Conservation (phyloP, 1,140 invertebrate species). For the Phenacoccus solenopsis region DNA sequence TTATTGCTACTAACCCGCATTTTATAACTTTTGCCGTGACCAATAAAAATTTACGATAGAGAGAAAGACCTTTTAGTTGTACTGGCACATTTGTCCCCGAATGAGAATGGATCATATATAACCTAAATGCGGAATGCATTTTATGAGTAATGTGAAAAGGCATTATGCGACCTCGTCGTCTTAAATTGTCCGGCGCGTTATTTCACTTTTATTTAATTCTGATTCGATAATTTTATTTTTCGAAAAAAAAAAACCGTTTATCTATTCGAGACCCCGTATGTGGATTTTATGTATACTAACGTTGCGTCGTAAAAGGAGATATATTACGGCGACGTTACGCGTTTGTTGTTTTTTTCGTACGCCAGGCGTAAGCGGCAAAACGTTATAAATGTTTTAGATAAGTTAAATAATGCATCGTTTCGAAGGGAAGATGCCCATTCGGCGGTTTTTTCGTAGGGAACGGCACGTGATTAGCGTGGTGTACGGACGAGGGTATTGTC, state of each 20-base stretch:
- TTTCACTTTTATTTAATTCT: slow-evolving; percentile 2
- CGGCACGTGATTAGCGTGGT: too few species aligned
- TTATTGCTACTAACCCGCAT: not conserved
- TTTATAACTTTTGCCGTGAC: not conserved
- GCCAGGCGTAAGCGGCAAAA: too few species aligned
- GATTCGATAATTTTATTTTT: not conserved
- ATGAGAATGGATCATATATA: not conserved
- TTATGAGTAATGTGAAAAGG: not conserved
- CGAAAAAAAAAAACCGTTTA: not conserved
- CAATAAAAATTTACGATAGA: not conserved
- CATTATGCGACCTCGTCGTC: not conserved
- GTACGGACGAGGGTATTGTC: too few species aligned
- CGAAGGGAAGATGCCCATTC: too few species aligned
- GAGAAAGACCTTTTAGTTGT: not conserved
- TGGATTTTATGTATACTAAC: too few species aligned
- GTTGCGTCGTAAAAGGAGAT: too few species aligned
- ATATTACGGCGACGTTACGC: too few species aligned
- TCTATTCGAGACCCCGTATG: too few species aligned
- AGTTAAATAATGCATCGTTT: too few species aligned
- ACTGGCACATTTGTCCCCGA: not conserved
- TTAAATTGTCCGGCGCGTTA: not conserved
- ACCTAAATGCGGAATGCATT: not conserved
- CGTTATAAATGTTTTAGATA: too few species aligned
- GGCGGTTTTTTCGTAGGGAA: too few species aligned
- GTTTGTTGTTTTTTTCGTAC: too few species aligned